Evolutionary conservation across 2,113 vertebrate species (phyloP).

Genomic region (Malurus elegans): DNA sequence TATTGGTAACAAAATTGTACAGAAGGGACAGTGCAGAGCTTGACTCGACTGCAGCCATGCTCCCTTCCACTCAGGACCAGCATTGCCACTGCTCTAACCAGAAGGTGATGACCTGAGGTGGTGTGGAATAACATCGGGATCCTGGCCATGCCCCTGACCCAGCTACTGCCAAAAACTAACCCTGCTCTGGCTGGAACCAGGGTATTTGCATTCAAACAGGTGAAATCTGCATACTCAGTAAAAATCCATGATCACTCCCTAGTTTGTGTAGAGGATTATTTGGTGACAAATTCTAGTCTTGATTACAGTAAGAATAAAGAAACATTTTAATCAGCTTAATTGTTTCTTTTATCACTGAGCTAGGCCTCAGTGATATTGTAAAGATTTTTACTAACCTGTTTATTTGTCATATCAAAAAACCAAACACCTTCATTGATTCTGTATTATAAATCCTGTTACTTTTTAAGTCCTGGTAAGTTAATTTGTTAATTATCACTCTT

Average conservation of each 20-base stretch:
- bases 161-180: not conserved
- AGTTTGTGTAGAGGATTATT: not conserved
- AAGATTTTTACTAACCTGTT: not conserved
- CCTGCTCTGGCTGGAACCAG: not conserved
- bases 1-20: not conserved
- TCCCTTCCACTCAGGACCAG: not conserved
- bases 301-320: not conserved
- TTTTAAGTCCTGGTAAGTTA: not conserved
- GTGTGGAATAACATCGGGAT: not conserved
- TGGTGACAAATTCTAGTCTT: not conserved
- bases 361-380: not conserved
- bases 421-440: not conserved
- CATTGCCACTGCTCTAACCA: not conserved
- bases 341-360: not conserved
- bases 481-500: not conserved
- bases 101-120: not conserved
- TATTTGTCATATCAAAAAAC: not conserved
- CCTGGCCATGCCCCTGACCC: fast-evolving
- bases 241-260: not conserved
- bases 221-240: not conserved
- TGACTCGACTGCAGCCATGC: fast-evolving
- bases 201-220: not conserved
- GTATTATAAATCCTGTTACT: not conserved
- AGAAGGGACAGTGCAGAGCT: not conserved
- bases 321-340: not conserved